Conservation (phyloP, 2,888 invertebrate species). For the Tenodera sinensis region DNA sequence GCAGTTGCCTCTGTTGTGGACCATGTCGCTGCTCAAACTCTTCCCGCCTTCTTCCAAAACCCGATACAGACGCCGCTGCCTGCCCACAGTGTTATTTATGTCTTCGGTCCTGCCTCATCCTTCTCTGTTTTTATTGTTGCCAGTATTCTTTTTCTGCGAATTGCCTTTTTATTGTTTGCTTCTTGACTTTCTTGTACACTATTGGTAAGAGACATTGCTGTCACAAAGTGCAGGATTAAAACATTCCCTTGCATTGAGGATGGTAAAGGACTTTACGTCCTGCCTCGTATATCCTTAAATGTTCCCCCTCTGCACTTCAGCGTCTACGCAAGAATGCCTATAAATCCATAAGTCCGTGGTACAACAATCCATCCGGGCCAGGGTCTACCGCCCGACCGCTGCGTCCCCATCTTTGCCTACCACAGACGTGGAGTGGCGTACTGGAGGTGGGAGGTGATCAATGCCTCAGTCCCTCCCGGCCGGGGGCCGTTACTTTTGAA, state of each 20-base stretch:
- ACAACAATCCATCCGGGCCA: too few species aligned
- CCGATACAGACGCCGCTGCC: background rate
- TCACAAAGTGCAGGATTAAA: background rate
- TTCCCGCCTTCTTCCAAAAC: background rate
- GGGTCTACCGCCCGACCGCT: too few species aligned
- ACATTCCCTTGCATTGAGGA: background rate
- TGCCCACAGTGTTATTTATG: background rate
- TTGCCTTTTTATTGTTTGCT: background rate
- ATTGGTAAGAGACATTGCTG: background rate
- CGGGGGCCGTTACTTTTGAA: too few species aligned
- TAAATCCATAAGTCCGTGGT: too few species aligned
- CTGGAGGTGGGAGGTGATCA: too few species aligned
- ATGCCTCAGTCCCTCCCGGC: too few species aligned
- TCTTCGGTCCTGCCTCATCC: background rate
- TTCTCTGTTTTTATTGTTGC: background rate
- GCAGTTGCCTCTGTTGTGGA: background rate
- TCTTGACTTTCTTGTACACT: background rate
- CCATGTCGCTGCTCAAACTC: background rate
- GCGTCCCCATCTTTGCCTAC: too few species aligned
- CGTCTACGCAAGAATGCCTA: too few species aligned
- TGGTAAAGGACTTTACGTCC: too few species aligned
- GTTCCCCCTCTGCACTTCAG: too few species aligned
- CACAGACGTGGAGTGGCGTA: too few species aligned
- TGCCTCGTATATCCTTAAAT: too few species aligned
- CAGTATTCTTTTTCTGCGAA: background rate